These are phyloP conservation scores for Muscina levida DNA, from an alignment of 2,888 invertebrate species.

Conservation along the genomic window DNA sequence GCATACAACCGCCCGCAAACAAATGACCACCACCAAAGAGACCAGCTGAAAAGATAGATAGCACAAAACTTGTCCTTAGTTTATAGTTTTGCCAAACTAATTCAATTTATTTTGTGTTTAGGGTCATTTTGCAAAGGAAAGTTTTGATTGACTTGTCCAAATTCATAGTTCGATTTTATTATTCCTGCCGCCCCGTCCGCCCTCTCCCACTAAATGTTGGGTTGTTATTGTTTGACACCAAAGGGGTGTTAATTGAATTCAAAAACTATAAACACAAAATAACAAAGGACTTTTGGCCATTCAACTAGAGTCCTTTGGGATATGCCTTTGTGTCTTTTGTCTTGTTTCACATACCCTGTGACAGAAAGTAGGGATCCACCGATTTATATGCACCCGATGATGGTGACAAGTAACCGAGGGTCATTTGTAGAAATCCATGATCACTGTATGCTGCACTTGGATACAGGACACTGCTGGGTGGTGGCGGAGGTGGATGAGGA, in stretches of 20 bases:
- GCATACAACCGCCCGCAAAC: constrained; percentile 78
- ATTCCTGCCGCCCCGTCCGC: constrained; percentile 5
- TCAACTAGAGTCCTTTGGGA: too few species aligned
- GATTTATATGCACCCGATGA: constrained; percentile 84
- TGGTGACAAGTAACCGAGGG: constrained; percentile 85
- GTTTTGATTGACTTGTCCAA: constrained; percentile 38
- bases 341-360: constrained; percentile 82
- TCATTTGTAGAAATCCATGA: constrained; percentile 85
- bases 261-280: constrained; percentile 9
- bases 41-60: constrained; percentile 72
- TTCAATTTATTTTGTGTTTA: constrained; percentile 49
- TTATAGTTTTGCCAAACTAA: constrained; percentile 30
- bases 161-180: constrained; percentile 2
- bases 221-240: neutral
- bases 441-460: constrained; percentile 78
- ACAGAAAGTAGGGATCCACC: constrained; percentile 87
- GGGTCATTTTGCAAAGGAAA: constrained; percentile 6
- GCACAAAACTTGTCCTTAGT: neutral
- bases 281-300: neutral
- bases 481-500: constrained; percentile 65
- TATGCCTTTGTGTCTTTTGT: too few species aligned
- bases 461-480: constrained; percentile 76
- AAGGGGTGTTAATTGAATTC: constrained; percentile 58
- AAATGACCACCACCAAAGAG: constrained; percentile 79
- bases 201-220: too few species aligned